Evolutionary conservation across 2,113 vertebrate genomes (phyloP).

Genomic region (Myrmecobius fasciatus): DNA sequence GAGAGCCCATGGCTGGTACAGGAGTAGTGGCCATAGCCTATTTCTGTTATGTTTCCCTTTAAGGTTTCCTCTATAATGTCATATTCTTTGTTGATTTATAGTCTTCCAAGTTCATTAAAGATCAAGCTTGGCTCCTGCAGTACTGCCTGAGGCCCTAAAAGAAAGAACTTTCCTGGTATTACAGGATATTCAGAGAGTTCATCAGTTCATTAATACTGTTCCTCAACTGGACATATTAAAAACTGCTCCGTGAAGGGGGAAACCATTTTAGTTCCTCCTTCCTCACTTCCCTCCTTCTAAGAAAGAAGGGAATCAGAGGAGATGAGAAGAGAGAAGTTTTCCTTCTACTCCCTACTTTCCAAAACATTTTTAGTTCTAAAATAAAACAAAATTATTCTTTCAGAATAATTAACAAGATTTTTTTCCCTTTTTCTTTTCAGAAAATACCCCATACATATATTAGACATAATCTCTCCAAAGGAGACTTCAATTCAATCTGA

Average conservation of each 20-base stretch:
- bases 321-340: background rate
- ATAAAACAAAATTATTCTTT: constrained; percentile 29
- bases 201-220: constrained; percentile 81
- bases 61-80: constrained; percentile 65
- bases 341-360: background rate
- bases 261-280: background rate
- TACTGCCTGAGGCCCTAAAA: constrained; percentile 80
- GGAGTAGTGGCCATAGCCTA: constrained; percentile 17
- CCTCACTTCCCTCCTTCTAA: background rate
- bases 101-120: constrained; percentile 83
- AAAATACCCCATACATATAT: constrained; percentile 2
- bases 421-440: background rate
- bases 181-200: constrained; percentile 75
- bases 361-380: background rate
- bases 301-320: constrained; percentile 34
- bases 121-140: constrained; percentile 73
- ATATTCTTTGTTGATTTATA: constrained; percentile 80
- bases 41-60: constrained; percentile 28
- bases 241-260: constrained; percentile 34
- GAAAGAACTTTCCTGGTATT: constrained; percentile 77
- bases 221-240: constrained; percentile 75
- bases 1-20: background rate
- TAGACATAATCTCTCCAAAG: constrained; percentile 22
- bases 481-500: background rate
- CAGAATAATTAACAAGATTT: background rate